Percentiles rank a stretch among this genome's conserved stretches.
phyloP scores from a whole-genome alignment of 2,888 invertebrate species.

The Glyphotaelius pellucidus region DNA sequence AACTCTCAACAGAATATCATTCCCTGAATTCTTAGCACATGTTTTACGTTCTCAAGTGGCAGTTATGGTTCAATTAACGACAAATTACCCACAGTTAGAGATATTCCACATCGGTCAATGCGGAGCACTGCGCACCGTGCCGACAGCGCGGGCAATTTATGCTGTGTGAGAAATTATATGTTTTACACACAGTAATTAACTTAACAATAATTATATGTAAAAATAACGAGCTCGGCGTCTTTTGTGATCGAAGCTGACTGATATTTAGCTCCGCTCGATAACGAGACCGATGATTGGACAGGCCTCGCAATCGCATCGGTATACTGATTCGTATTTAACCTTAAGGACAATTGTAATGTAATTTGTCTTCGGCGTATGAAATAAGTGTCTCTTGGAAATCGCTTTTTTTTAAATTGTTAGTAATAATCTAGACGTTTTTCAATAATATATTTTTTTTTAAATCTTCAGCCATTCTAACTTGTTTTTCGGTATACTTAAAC shows the following conservation, averaged over 20 bases:
- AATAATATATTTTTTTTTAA: no score
- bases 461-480: neutral
- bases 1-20: constrained; percentile 56
- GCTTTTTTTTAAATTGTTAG: neutral
- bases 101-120: constrained; percentile 57
- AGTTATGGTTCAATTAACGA: constrained; percentile 66
- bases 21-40: constrained; percentile 59
- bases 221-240: constrained; percentile 66
- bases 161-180: constrained; percentile 52
- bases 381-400: neutral
- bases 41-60: constrained; percentile 63
- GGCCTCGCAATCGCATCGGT: neutral
- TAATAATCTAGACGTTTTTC: no score
- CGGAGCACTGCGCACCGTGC: constrained; percentile 54
- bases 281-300: constrained; percentile 37
- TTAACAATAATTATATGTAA: constrained; percentile 64
- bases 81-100: constrained; percentile 66
- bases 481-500: neutral
- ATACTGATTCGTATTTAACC: constrained; percentile 18
- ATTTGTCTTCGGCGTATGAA: neutral
- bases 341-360: neutral
- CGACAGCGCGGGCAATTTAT: constrained; percentile 57
- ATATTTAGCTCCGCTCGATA: constrained; percentile 42
- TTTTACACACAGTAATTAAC: constrained; percentile 61
- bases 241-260: constrained; percentile 64